Percentiles rank a stretch among this genome's conserved stretches.
Conservation (phyloP, 2,888 invertebrate species). For the Odontocerum albicorne region DNA sequence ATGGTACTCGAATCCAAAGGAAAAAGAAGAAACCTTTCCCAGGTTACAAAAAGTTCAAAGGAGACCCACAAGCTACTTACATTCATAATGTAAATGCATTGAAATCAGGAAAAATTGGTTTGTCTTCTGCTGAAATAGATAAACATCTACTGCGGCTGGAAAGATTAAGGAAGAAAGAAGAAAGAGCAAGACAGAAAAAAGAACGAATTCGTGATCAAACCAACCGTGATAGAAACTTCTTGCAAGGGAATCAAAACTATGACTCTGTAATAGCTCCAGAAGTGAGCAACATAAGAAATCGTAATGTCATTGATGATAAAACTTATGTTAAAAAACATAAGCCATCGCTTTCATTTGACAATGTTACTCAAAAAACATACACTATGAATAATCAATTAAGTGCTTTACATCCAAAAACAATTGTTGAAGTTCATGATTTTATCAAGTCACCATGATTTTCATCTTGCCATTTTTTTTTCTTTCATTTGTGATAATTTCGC, state of each 20-base stretch:
- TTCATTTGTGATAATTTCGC: background rate
- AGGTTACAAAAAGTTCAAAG: constrained; percentile 55
- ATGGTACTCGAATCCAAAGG: constrained; percentile 37
- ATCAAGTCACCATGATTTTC: background rate
- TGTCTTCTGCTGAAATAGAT: constrained; percentile 50
- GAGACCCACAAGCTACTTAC: constrained; percentile 53
- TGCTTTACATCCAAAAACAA: constrained; percentile 60
- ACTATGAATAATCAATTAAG: constrained; percentile 56
- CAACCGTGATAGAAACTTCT: constrained; percentile 36
- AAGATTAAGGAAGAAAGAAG: constrained; percentile 51
- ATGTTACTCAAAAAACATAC: constrained; percentile 58
- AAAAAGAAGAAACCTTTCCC: constrained; percentile 38
- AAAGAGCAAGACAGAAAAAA: constrained; percentile 47
- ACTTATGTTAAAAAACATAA: constrained; percentile 20
- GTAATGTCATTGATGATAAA: constrained; percentile 24
- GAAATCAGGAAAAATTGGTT: constrained; percentile 49
- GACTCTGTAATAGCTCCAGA: constrained; percentile 15
- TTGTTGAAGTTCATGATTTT: constrained; percentile 52
- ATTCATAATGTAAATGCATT: constrained; percentile 50
- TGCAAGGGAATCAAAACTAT: constrained; percentile 17
- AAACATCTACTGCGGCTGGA: constrained; percentile 48
- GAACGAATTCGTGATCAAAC: constrained; percentile 39
- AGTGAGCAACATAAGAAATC: constrained; percentile 22
- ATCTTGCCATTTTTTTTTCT: background rate
- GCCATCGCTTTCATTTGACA: constrained; percentile 43